These are phyloP conservation scores for Galagoides demidoff DNA, from an alignment of 2,797 vertebrate species.

Conservation along the genomic window DNA sequence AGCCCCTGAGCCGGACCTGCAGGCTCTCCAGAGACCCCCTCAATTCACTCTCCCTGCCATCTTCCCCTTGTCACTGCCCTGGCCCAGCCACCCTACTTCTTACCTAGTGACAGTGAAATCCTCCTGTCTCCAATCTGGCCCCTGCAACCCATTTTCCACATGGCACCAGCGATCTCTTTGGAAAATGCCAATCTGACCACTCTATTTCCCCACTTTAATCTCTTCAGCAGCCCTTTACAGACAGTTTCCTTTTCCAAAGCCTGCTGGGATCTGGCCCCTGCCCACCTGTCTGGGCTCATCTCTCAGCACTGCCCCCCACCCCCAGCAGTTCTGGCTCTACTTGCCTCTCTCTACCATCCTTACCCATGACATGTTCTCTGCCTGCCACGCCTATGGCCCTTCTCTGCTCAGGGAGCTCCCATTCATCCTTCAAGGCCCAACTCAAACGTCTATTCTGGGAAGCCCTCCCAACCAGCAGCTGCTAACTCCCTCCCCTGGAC, in stretches of 20 bases:
- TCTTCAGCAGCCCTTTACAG: background rate
- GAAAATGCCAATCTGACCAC: background rate
- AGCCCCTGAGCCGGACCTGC: background rate
- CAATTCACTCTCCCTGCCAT: background rate
- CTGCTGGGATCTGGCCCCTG: background rate
- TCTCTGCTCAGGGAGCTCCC: background rate
- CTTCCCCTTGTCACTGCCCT: background rate
- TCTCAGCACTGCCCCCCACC: background rate
- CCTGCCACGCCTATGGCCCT: background rate
- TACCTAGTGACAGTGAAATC: background rate
- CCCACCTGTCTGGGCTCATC: background rate
- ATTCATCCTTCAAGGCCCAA: background rate
- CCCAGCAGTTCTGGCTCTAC: background rate
- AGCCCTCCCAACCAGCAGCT: background rate
- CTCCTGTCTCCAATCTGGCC: background rate
- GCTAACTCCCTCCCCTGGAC: background rate
- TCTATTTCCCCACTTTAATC: background rate
- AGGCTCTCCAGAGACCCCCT: background rate
- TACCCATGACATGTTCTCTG: background rate
- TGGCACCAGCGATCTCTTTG: background rate
- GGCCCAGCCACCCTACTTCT: background rate
- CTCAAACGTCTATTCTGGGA: slow-evolving; percentile 26
- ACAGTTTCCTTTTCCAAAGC: background rate
- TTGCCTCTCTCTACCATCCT: background rate
- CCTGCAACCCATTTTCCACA: background rate